These are phyloP conservation scores for Entelurus aequoreus DNA, from an alignment of 2,113 vertebrate species.

Conservation along the genomic window DNA sequence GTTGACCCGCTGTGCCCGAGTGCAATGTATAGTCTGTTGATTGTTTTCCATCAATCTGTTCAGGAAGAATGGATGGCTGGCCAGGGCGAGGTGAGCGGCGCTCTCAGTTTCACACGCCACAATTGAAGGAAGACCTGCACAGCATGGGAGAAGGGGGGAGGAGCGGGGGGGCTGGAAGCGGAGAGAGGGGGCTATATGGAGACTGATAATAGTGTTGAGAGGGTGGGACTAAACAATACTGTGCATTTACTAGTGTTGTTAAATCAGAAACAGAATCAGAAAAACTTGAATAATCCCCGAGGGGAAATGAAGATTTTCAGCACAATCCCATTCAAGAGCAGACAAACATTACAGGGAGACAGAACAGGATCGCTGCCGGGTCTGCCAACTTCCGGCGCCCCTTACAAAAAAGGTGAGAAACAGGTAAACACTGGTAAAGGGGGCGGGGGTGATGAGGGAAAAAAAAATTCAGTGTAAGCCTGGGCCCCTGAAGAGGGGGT, in stretches of 20 bases:
- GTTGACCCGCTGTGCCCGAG: constrained; percentile 51
- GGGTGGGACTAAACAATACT: constrained; percentile 7
- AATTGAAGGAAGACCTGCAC: constrained; percentile 91
- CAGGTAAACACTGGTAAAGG: too few relatives aligned
- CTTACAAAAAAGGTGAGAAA: too few relatives aligned
- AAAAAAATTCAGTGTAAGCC: too few relatives aligned
- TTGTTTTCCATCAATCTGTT: constrained; percentile 95
- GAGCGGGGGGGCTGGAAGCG: constrained; percentile 75
- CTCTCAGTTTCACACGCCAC: constrained; percentile 89
- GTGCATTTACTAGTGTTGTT: neutral
- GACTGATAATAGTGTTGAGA: constrained; percentile 22
- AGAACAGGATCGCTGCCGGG: too few relatives aligned
- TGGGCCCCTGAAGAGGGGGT: too few relatives aligned
- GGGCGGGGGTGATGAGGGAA: too few relatives aligned
- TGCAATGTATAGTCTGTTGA: constrained; percentile 73
- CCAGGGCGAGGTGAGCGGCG: constrained; percentile 83
- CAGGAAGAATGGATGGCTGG: constrained; percentile 94
- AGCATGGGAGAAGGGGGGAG: constrained; percentile 80
- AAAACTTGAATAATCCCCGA: too few relatives aligned
- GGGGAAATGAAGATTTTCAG: too few relatives aligned
- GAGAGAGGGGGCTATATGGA: constrained; percentile 28
- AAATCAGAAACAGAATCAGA: too few relatives aligned
- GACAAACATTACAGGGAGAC: too few relatives aligned
- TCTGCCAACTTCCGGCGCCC: too few relatives aligned
- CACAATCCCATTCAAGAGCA: too few relatives aligned